Base-by-base conservation (phyloP, 2,113 vertebrate genomes). In the Nyctereutes procyonoides region DNA sequence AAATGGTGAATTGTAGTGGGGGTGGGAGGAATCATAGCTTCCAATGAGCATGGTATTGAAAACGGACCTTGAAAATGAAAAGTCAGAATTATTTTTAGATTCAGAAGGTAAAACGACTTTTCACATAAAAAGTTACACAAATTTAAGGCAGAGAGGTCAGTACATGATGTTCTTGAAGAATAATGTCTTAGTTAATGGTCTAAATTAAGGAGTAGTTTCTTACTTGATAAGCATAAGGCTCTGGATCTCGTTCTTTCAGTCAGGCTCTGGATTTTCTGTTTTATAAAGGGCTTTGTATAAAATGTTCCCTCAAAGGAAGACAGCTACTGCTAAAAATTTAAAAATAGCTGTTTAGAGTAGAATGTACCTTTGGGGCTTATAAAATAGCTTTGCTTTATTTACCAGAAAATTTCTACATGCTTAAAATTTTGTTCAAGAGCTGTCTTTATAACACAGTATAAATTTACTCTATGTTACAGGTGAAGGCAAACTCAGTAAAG, bases 401-500 rank as follows among this genome's bases (percentile, higher is more conserved):
- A 62, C 55, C 32, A 90, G 43, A 48, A 48, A 84, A 58, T 71
- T 88, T 56, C 4, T 73, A 0, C 19, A 15, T 95, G 22, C 3
- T 73, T 85, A 51, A n/a, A n/a, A 16, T 96, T 91, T 94, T 97
- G 35, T 96, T 96, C 9, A 9, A 3, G 35, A 93, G 3, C 26
- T 84, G 9, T 55, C 51, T 91, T 76, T 97, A 26, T 43, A 81
- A 74, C 74, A 12, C 94, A 85, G 92, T 96, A 81, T 60, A 38
- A 63, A 51, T 95, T 77, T 93, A 55, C 71, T 94, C 58, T 38
- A 26, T 85, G 24, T 92, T 28, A 0, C 98, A 99, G 99, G 99
- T 99, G 95, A 99, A 99, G 98, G 99, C 99, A 0, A 99, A 99
- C 98, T 99, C 99, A 0, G 99, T 99, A 98, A 99, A 99, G 98